phyloP scores from a whole-genome alignment of 2,888 invertebrate species.

The Diogma glabrata region DNA sequence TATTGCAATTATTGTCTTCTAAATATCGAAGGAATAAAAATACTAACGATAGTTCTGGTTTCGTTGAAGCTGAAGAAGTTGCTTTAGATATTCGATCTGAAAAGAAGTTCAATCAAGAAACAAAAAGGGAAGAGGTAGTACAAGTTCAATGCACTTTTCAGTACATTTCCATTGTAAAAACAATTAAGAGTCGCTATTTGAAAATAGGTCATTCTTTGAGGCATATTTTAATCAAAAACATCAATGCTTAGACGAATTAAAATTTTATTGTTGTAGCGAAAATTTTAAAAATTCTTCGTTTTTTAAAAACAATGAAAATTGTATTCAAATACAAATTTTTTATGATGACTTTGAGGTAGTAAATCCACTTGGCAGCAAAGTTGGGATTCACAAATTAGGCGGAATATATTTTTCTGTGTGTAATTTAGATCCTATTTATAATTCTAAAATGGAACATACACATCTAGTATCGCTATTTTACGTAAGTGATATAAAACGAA shows the following conservation, averaged over 20 bases:
- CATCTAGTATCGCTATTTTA: background rate
- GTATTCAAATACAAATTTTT: background rate
- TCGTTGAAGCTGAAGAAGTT: background rate
- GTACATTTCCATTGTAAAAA: background rate
- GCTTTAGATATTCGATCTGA: background rate
- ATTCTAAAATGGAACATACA: background rate
- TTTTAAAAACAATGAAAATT: background rate
- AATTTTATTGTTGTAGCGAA: background rate
- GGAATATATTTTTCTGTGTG: background rate
- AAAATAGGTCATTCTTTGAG: background rate
- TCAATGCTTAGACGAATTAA: background rate
- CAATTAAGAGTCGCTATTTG: background rate
- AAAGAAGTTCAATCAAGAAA: background rate
- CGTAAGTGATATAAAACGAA: background rate
- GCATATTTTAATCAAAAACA: background rate
- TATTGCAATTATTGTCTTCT: background rate
- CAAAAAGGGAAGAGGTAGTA: background rate
- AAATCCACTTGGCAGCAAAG: background rate
- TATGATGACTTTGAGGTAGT: conserved; percentile 3
- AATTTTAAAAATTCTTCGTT: background rate
- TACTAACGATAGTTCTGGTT: background rate
- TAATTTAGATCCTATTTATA: background rate
- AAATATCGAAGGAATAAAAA: conserved; percentile 1
- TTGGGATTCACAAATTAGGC: background rate
- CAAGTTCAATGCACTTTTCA: conserved; percentile 4